Conservation (phyloP, 1,140 invertebrate species). For the Luehdorfia chinensis region DNA sequence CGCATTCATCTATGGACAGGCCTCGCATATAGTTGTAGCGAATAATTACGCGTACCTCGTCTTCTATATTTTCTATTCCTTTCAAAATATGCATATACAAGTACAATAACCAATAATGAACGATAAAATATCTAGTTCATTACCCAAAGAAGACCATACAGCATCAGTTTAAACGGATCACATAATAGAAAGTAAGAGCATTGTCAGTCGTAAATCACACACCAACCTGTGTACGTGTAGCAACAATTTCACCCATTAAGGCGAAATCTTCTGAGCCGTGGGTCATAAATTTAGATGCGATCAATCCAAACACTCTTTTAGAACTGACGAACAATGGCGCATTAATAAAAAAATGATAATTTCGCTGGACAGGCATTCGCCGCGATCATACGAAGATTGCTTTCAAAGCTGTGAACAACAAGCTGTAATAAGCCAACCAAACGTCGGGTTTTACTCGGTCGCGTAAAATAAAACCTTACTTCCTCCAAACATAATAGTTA, state of each 20-base stretch:
- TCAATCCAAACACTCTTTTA: conserved; percentile 45
- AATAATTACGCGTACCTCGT: no score
- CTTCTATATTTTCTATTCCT: no score
- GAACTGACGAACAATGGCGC: conserved; percentile 48
- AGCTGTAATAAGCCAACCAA: not conserved
- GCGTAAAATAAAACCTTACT: no score
- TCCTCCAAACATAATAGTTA: no score
- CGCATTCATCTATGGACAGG: not conserved
- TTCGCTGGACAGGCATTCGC: conserved; percentile 44
- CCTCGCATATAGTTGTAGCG: not conserved
- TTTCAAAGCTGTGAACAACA: conserved; percentile 29
- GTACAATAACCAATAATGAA: conserved; percentile 1
- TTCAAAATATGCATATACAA: no score
- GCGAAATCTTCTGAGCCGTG: conserved; percentile 32
- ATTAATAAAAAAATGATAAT: conserved; percentile 52
- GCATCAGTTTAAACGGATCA: conserved; percentile 17
- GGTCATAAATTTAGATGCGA: conserved; percentile 59
- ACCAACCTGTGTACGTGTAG: conserved; percentile 32
- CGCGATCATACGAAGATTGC: conserved; percentile 39
- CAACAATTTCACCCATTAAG: conserved; percentile 57
- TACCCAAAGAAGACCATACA: conserved; percentile 9
- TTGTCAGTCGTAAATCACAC: conserved; percentile 40
- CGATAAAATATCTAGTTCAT: conserved; percentile 1
- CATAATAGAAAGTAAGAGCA: conserved; percentile 47
- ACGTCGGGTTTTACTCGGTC: no score